Evolutionary conservation across 2,113 vertebrate genomes (phyloP), one percentile per base, ranked within the genome.

Genomic region (Gila orcuttii): DNA sequence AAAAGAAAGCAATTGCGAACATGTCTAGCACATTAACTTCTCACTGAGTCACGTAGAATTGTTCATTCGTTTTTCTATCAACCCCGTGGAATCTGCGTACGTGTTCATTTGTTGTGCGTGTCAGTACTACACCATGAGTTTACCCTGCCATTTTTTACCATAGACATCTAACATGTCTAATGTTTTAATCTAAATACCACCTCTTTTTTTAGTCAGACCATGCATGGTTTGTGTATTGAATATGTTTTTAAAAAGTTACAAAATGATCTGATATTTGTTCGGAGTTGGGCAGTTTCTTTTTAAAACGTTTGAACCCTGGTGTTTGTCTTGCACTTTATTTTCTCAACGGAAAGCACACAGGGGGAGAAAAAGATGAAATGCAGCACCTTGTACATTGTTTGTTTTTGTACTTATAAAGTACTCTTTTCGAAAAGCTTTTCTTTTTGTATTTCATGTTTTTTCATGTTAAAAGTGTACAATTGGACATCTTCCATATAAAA

Each of bases 231-330:
- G 84, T 86, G 84, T 86, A 45, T 79, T 69, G 50, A 79, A 28
- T 25, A 33, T 9, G 47, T 33, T 52, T 55, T 55, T 23, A 52
- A 52, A 42, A 42, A 78, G 50, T 64, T 50, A 42, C 42, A 12
- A 64, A 76, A 64, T 19, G 23, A 10, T 45, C 7, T 28, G 59
- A 62, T n/a, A 23, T 78, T 55, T 28, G 3, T 79, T 79, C n/a
- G 33, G 52, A 59, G 33, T 62, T 79, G 5, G 7, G 33, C 55
- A 1, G 5, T 10, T 82, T 68, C 9, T 52, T 47, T 52, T 3
- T 12, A 82, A 57, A 81, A 31, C 57, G 85, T 89, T 55, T 87
- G 85, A 85, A 86, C 88, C 87, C 85, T 84, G 13, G 86, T 77
- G 82, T 78, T 68, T 21, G 79, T 82, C 42, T 82, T 79, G 84